A percentile compares a stretch with the other conserved stretches of the same genome.
These are phyloP conservation scores for Clarias macrocephalus DNA, from an alignment of 2,113 vertebrate genomes.

Conservation along the genomic window DNA sequence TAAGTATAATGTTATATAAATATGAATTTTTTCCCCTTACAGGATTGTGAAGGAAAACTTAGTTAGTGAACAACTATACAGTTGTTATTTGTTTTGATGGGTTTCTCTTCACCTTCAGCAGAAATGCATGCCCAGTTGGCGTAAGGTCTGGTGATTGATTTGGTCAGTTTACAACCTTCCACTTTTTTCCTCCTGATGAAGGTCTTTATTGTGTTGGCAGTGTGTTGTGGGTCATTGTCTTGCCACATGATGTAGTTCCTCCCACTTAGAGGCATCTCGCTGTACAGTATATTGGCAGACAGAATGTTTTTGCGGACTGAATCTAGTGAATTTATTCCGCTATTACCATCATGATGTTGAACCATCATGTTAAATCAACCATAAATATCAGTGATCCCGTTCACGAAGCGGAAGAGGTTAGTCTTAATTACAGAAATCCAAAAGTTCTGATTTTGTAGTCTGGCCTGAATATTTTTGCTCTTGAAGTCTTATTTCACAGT, in stretches of 20 bases:
- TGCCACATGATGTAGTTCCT: background rate
- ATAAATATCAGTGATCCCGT: background rate
- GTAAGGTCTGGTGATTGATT: background rate
- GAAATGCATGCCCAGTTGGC: background rate
- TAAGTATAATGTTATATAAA: constrained; percentile 45
- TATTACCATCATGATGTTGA: too few species aligned
- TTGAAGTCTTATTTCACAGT: too few species aligned
- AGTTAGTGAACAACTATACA: background rate
- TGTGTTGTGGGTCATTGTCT: background rate
- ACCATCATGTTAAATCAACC: background rate
- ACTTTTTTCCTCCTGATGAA: background rate
- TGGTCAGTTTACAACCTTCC: background rate
- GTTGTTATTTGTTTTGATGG: background rate
- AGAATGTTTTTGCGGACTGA: background rate
- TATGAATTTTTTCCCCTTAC: background rate
- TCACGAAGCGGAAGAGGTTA: background rate
- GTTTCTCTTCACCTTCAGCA: background rate
- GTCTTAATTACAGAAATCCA: background rate
- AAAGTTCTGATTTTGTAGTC: background rate
- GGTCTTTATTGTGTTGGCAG: background rate
- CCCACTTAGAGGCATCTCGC: background rate
- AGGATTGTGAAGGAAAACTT: constrained; percentile 53
- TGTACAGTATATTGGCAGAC: background rate
- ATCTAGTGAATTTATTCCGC: background rate
- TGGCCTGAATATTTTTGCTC: background rate